These are phyloP conservation scores for Aeoliscus strigatus DNA, from an alignment of 2,797 vertebrate genomes.

Conservation along the genomic window DNA sequence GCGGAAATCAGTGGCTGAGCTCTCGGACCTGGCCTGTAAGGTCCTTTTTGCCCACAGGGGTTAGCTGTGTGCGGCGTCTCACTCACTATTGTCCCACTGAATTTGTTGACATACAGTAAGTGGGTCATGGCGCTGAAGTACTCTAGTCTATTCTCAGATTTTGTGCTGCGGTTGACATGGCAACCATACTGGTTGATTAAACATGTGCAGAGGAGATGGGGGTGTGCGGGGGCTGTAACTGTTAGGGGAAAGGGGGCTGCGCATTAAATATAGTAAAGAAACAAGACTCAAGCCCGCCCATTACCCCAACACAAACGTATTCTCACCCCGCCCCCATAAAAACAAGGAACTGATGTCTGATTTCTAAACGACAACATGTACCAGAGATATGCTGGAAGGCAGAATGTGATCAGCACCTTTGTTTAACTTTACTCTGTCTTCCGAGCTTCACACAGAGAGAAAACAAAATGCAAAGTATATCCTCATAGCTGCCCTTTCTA, in stretches of 20 bases:
- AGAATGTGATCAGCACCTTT: slow-evolving; percentile 10
- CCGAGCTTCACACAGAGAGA: no score
- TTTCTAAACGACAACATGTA: slow-evolving; percentile 10
- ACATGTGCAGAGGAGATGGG: slow-evolving; percentile 79
- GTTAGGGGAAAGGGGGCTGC: slow-evolving; percentile 51
- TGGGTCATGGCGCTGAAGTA: slow-evolving; percentile 93
- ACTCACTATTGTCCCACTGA: slow-evolving; percentile 84
- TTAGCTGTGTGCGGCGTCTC: slow-evolving; percentile 78
- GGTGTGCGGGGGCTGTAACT: slow-evolving; percentile 55
- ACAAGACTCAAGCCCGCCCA: slow-evolving; percentile 44
- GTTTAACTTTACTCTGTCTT: slow-evolving; percentile 13
- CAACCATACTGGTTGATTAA: slow-evolving; percentile 91
- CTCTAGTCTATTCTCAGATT: slow-evolving; percentile 77
- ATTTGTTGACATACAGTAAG: slow-evolving; percentile 95
- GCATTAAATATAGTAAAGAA: slow-evolving; percentile 44
- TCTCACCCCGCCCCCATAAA: slow-evolving; percentile 36
- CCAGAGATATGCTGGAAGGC: slow-evolving; percentile 1
- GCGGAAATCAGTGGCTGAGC: slow-evolving; percentile 48
- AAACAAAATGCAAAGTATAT: no score
- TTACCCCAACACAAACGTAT: slow-evolving; percentile 51
- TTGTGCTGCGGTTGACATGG: slow-evolving; percentile 85
- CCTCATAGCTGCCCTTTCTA: no score
- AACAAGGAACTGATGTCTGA: slow-evolving; percentile 38
- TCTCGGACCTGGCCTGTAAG: slow-evolving; percentile 59
- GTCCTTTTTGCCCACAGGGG: slow-evolving; percentile 59